Base-by-base conservation (phyloP, 2,888 invertebrate species). In the Drosophila subquinaria region DNA sequence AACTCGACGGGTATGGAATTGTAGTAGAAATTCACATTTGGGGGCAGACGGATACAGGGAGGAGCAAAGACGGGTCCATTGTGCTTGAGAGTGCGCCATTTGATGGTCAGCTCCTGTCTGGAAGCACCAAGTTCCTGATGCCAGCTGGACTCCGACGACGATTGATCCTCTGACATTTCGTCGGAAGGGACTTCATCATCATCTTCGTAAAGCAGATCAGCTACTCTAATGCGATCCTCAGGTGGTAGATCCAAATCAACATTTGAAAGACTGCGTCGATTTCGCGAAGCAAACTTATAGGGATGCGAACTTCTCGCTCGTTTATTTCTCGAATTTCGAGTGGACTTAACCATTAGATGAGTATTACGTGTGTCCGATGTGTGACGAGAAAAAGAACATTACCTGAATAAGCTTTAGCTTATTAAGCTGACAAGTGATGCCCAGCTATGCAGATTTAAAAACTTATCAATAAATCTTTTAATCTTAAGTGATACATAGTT, bases 21-120 rank as follows among this genome's bases (percentile, higher is more conserved):
- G n/a, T 48, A 30, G 20, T 30, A 48, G 30, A 48, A 30, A 5
- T 48, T 10, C 4, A 48, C 47, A 30, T 48, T 2, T 0, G 47
- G n/a, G 0, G 47, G 47, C 30, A 48, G 15, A 8, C 47, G 9
- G 2, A 15, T 5, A 30, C 30, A 48, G 15, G n/a, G 27, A 30
- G 47, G 47, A 4, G 30, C 47, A 48, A 30, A 48, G 10, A 30
- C 30, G 1, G 47, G 30, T 9, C 30, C 47, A 30, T 48, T 48
- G 47, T 48, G 47, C 10, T 48, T 48, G 2, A 48, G 11, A 15
- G 47, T 30, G n/a, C 5, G 15, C 47, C 47, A 48, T 48, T 48
- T 48, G 15, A 48, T 48, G 30, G n/a, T 30, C 10, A 30, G 15
- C 15, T 15, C 15, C 30, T 30, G 2, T 15, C 47, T 30, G 30